Evolutionary conservation across 2,113 vertebrate genomes (phyloP), one percentile per base, ranked within the genome.

Genomic region (Marcusenius ussheri): DNA sequence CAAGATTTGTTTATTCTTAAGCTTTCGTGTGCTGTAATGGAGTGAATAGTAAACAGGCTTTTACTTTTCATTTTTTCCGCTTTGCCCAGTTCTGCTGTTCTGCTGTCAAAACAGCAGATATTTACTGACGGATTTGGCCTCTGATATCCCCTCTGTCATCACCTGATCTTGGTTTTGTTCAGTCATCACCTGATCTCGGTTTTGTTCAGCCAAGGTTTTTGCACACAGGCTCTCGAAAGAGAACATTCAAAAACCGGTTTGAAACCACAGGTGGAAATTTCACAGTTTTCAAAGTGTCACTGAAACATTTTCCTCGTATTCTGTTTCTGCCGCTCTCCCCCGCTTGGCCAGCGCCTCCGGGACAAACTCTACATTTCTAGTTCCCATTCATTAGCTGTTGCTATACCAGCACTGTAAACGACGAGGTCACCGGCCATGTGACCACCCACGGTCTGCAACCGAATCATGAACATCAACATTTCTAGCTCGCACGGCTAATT

Each of bases 251-350:
- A 94, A 93, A 92, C 92, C 66, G 90, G 92, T 93, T 92, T 94
- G 93, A 91, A 94, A 94, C 91, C 31, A 91, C 88, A 90, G 92
- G 90, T 46, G 92, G 91, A 94, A 94, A 94, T 94, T 93, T 94
- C 93, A 94, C 95, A 95, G 94, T 93, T 95, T 94, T 94, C 93
- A 94, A 96, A 95, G 94, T 94, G 95, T 94, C 91, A 94, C 94
- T 94, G 94, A 95, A 95, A 95, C 93, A 47, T 45, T 47, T 46
- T 47, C 83, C 45, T 1, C 17, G 35, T 42, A 19, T 80, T 7
- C 5, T 42, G 31, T 42, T 80, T 80, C 35, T 84, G 19, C 8
- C n/a, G 10, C 42, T 84, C 31, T n/a, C 39, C 9, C 42, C 39
- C 0, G 0, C 19, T n/a, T 10, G 45, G 83, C 83, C 24, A 5